phyloP scores from a whole-genome alignment of 1,140 invertebrate species.

The Batillaria attramentaria region DNA sequence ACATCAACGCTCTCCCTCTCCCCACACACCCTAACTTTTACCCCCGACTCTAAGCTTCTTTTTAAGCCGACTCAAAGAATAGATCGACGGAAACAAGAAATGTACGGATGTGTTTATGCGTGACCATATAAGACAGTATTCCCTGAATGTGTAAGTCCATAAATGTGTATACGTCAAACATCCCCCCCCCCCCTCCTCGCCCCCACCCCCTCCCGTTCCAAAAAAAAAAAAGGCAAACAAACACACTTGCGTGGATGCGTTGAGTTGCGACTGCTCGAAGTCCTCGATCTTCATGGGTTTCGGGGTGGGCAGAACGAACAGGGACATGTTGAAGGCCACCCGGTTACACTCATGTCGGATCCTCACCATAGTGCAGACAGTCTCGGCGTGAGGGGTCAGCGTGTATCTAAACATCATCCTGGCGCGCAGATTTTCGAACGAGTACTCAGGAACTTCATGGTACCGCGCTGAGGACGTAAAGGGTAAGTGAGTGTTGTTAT shows the following conservation, averaged over 20 bases:
- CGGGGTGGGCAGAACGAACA: conserved; percentile 78
- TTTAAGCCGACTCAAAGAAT: no score
- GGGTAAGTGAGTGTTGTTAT: neutral
- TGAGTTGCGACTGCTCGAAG: conserved; percentile 71
- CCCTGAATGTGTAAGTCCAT: neutral
- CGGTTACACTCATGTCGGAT: conserved; percentile 79
- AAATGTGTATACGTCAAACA: neutral
- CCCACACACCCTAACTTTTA: neutral
- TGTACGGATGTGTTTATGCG: neutral
- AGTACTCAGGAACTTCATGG: conserved; percentile 68
- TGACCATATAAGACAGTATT: neutral
- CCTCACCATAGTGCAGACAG: conserved; percentile 77
- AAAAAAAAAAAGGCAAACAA: no score
- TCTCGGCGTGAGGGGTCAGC: conserved; percentile 69
- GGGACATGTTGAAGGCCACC: conserved; percentile 75
- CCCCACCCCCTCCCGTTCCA: neutral
- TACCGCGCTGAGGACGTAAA: conserved; percentile 53
- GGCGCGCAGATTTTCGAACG: conserved; percentile 67
- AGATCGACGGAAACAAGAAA: no score
- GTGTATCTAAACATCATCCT: conserved; percentile 71
- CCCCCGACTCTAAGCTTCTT: no score
- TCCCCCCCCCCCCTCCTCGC: neutral
- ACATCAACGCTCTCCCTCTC: neutral
- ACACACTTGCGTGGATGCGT: conserved; percentile 70
- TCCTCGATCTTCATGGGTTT: conserved; percentile 77